Conservation (phyloP, 2,797 vertebrate species). For the Eospalax fontanierii region DNA sequence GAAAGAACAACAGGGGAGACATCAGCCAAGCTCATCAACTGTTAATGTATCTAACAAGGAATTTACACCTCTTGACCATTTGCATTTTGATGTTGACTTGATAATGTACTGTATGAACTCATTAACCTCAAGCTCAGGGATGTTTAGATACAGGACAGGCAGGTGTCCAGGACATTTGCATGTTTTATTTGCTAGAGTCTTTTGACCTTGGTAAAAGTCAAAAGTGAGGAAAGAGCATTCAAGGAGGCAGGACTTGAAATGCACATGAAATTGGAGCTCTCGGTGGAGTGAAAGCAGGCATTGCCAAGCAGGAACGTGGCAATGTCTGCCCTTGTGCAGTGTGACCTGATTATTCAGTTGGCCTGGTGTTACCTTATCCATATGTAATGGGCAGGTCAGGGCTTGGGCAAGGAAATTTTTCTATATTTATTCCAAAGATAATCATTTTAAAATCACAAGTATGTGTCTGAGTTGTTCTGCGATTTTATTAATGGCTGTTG, state of each 20-base stretch:
- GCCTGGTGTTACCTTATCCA: constrained; percentile 65
- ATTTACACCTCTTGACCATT: constrained; percentile 39
- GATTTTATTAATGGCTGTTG: constrained; percentile 51
- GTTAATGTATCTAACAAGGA: constrained; percentile 39
- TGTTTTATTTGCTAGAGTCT: constrained; percentile 88
- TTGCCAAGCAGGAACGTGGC: constrained; percentile 73
- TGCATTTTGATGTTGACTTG: constrained; percentile 67
- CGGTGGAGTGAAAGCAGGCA: constrained; percentile 85
- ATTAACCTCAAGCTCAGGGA: constrained; percentile 72
- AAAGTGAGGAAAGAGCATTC: constrained; percentile 89
- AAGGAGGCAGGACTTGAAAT: constrained; percentile 88
- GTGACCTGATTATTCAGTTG: constrained; percentile 74
- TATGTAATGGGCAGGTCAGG: neutral
- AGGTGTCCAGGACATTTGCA: constrained; percentile 84
- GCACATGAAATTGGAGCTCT: constrained; percentile 88
- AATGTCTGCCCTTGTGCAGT: constrained; percentile 75
- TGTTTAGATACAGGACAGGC: constrained; percentile 84
- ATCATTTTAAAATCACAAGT: constrained; percentile 58
- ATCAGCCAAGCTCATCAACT: neutral
- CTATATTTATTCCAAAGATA: constrained; percentile 58
- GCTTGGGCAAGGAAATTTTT: constrained; percentile 44
- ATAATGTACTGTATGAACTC: constrained; percentile 71
- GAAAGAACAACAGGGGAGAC: neutral
- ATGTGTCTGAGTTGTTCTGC: constrained; percentile 17
- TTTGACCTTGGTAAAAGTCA: constrained; percentile 87